These are phyloP conservation scores for Fundulus diaphanus DNA, from an alignment of 2,797 vertebrate genomes.

Conservation along the genomic window DNA sequence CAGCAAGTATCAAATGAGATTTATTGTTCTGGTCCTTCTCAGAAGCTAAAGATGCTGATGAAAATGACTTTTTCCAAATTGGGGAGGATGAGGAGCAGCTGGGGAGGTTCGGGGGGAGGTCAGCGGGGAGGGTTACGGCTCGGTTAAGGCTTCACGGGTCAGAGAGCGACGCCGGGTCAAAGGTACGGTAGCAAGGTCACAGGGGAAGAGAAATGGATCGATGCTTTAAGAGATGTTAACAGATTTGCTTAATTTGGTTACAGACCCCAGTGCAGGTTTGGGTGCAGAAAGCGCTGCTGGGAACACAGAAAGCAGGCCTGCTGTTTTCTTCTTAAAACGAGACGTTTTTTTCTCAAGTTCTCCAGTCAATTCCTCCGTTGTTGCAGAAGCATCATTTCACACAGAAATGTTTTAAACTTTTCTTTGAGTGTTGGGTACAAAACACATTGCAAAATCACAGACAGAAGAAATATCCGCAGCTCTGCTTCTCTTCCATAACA, in stretches of 20 bases:
- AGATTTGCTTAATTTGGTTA: constrained; percentile 31
- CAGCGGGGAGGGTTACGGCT: constrained; percentile 44
- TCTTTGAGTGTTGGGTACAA: too few species aligned
- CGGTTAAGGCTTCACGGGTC: constrained; percentile 69
- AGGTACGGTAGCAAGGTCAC: constrained; percentile 76
- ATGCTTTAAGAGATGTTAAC: constrained; percentile 62
- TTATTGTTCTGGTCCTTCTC: constrained; percentile 71
- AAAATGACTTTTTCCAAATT: constrained; percentile 69
- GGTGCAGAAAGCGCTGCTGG: not conserved
- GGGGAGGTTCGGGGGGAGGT: constrained; percentile 42
- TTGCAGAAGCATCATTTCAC: not conserved
- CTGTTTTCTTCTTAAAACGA: not conserved
- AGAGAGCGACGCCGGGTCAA: constrained; percentile 64
- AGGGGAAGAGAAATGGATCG: constrained; percentile 72
- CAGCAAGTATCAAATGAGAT: constrained; percentile 75
- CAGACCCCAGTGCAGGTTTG: constrained; percentile 20
- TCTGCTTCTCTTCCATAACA: too few species aligned
- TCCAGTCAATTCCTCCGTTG: not conserved
- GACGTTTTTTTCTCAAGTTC: not conserved
- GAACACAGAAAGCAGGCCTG: not conserved
- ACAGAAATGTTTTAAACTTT: too few species aligned
- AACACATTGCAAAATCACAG: too few species aligned
- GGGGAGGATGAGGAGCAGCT: constrained; percentile 46
- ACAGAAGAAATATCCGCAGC: too few species aligned
- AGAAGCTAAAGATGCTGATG: constrained; percentile 70